Percentiles rank a stretch among this genome's conserved stretches.
Evolutionary conservation across 64 coral and sea anemone genomes (phyloP).

Genomic region (Cladopsammia gracilis): DNA sequence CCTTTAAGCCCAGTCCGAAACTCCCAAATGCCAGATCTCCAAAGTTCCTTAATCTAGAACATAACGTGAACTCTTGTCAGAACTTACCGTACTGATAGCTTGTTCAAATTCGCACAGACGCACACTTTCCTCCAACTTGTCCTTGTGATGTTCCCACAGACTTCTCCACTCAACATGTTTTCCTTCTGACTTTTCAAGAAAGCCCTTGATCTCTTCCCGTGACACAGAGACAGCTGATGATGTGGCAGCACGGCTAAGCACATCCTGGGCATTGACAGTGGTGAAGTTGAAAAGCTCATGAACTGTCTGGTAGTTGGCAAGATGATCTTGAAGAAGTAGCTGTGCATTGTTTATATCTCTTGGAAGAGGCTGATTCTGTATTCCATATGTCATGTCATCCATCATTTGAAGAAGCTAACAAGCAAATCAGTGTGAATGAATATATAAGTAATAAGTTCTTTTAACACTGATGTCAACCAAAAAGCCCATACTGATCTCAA

Average conservation of each 20-base stretch:
- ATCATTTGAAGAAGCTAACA: constrained; percentile 88
- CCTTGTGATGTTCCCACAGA: constrained; percentile 96
- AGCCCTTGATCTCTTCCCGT: constrained; percentile 96
- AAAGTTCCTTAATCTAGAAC: too few relatives aligned
- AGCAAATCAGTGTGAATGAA: not conserved
- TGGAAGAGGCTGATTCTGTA: constrained; percentile 69
- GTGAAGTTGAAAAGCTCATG: constrained; percentile 90
- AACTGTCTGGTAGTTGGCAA: constrained; percentile 92
- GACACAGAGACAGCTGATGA: constrained; percentile 84
- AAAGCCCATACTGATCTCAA: too few relatives aligned
- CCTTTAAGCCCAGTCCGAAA: too few relatives aligned
- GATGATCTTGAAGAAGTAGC: constrained; percentile 96
- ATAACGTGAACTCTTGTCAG: too few relatives aligned
- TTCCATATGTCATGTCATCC: constrained; percentile 80
- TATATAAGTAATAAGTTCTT: not conserved
- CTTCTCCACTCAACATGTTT: constrained; percentile 92
- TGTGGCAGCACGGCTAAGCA: constrained; percentile 72
- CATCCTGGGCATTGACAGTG: constrained; percentile 83
- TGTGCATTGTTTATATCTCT: constrained; percentile 93
- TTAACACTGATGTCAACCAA: too few relatives aligned
- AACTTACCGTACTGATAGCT: constrained; percentile 83
- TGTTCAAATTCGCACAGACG: constrained; percentile 96
- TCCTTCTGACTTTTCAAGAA: constrained; percentile 85
- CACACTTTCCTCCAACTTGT: constrained; percentile 92
- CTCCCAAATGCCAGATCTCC: too few relatives aligned